These are phyloP conservation scores for Hylaeus anthracinus DNA, from an alignment of 1,140 invertebrate genomes.

Conservation along the genomic window DNA sequence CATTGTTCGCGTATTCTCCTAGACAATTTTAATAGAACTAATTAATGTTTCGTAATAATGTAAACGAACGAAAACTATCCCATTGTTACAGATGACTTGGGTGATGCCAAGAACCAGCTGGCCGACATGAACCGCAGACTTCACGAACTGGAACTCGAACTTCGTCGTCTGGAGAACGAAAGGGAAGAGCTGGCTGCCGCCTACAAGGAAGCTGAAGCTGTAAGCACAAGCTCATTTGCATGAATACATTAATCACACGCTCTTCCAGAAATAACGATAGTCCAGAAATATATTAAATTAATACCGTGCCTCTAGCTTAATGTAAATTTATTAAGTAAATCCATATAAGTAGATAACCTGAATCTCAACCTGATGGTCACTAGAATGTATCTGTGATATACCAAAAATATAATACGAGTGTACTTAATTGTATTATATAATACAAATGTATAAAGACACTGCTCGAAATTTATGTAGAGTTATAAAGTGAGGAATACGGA, in stretches of 20 bases:
- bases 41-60: neutral
- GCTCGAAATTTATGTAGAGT: neutral
- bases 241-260: neutral
- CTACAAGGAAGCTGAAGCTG: constrained; percentile 97
- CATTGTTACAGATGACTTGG: constrained; percentile 90
- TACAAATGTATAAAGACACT: neutral
- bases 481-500: neutral
- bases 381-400: too few species aligned
- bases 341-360: too few species aligned
- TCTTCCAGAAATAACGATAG: too few species aligned
- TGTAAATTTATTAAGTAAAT: too few species aligned
- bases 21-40: too few species aligned
- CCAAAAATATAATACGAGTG: too few species aligned
- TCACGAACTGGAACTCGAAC: constrained; percentile 97
- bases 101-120: constrained; percentile 93
- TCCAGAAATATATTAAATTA: too few species aligned
- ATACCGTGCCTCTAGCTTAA: too few species aligned
- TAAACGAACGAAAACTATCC: neutral
- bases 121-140: constrained; percentile 95
- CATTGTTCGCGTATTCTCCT: neutral
- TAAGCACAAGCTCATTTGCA: constrained; percentile 81
- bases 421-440: too few species aligned
- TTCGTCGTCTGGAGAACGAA: constrained; percentile 97
- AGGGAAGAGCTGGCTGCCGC: constrained; percentile 97
- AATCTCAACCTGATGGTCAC: too few species aligned